Evolutionary conservation across 2,888 invertebrate genomes (phyloP).

Genomic region (Cryptocheilus praepositus): DNA sequence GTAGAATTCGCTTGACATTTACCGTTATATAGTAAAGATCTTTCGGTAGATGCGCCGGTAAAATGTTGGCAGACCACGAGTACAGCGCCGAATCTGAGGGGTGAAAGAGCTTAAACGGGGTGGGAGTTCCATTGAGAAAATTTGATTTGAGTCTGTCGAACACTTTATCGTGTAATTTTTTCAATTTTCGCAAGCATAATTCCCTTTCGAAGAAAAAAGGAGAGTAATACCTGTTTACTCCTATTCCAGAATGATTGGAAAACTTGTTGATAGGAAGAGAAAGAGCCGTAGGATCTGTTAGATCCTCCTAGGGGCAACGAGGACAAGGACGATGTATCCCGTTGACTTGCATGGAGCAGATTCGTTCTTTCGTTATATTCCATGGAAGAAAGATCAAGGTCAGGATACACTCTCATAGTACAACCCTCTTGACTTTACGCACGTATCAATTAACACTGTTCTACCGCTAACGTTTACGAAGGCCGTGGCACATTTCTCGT

Average conservation of each 20-base stretch:
- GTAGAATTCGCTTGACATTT: too few species aligned
- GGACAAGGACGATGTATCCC: constrained; percentile 42
- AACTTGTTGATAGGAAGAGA: constrained; percentile 62
- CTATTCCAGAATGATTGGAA: constrained; percentile 67
- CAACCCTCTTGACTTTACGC: too few species aligned
- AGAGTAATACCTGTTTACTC: constrained; percentile 63
- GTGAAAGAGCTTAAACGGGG: constrained; percentile 11
- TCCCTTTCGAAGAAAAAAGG: too few species aligned
- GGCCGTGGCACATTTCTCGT: too few species aligned
- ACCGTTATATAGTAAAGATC: background rate
- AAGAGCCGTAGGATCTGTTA: constrained; percentile 63
- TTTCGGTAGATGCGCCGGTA: constrained; percentile 19
- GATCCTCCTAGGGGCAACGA: constrained; percentile 45
- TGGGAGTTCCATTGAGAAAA: constrained; percentile 31
- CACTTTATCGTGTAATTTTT: too few species aligned
- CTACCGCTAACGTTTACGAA: too few species aligned
- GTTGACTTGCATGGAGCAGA: constrained; percentile 37
- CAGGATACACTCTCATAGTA: constrained; percentile 14
- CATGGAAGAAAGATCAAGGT: constrained; percentile 51
- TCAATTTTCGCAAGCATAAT: too few species aligned
- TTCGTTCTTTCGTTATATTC: constrained; percentile 56
- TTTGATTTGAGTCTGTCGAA: too few species aligned
- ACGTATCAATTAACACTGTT: too few species aligned
- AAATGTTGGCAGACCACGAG: constrained; percentile 36
- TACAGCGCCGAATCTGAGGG: constrained; percentile 20